Evolutionary conservation across 2,797 vertebrate genomes (phyloP).

Genomic region (Mormyrus hasselquistii): DNA sequence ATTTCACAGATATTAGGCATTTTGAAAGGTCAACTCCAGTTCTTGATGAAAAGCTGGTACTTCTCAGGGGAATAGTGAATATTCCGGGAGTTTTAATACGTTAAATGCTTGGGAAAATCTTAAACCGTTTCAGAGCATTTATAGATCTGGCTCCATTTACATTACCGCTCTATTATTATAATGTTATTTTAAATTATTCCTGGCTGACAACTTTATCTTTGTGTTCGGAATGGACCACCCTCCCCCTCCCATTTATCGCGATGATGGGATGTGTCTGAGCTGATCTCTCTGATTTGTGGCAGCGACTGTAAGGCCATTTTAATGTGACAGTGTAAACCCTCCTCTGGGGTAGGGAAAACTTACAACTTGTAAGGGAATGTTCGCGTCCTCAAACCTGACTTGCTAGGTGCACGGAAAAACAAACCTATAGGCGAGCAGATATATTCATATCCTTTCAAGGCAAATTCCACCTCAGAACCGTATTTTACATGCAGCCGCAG

Average conservation of each 20-base stretch:
- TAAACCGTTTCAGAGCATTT: constrained; percentile 1
- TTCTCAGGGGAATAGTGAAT: neutral
- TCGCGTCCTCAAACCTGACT: neutral
- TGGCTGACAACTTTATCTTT: neutral
- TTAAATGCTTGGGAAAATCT: constrained; percentile 10
- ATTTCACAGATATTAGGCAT: constrained; percentile 1
- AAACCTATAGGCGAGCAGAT: neutral
- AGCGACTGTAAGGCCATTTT: neutral
- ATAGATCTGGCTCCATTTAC: neutral
- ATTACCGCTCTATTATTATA: neutral
- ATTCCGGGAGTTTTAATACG: neutral
- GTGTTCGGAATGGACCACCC: neutral
- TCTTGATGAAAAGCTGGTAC: neutral
- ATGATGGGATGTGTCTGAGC: neutral
- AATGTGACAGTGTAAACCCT: neutral
- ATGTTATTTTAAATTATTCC: constrained; percentile 9
- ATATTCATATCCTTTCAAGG: neutral
- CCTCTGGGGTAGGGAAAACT: neutral
- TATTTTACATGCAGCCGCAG: neutral
- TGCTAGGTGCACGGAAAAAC: neutral
- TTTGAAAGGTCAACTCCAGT: constrained; percentile 8
- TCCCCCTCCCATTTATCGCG: neutral
- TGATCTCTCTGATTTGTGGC: neutral
- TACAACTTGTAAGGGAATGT: neutral
- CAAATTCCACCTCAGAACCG: neutral